Evolutionary conservation across 2,888 invertebrate species (phyloP), one percentile per base, ranked within the genome.

Genomic region (Eilema griseolum): DNA sequence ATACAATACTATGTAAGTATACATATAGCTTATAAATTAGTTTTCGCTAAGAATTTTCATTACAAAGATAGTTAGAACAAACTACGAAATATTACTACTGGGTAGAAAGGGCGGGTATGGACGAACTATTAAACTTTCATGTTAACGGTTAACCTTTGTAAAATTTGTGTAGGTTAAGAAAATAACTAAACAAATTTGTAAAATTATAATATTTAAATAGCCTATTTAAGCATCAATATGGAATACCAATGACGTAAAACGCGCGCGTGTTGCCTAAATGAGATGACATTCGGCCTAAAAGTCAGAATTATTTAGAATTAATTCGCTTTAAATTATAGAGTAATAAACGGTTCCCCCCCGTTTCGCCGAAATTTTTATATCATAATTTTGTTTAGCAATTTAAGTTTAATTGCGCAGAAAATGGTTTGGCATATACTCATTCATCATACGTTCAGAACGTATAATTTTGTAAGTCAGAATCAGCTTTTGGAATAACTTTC

Each of bases 11-110:
- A 41, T 0, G 5, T 46, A 46, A 20, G 14, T 16, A 20, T 20
- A 14, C 7, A 20, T 46, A 20, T 46, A 46, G 41, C 14, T 41
- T 46, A 46, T 26, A 60, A 23, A 67, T 71, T 52, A 71, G 28
- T 61, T 33, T 65, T 67, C 26, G 23, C 41, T 28, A 78, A 69
- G 70, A 74, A 78, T 74, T 74, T 72, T 79, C 62, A 74, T 79
- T 33, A 66, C 28, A 68, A 70, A 67, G 63, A 69, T 52, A 70
- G 23, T n/a, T 67, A 64, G 73, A 26, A 65, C 60, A 12, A 67
- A 75, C 66, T 77, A 73, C 69, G 41, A 65, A 67, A 67, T 62
- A 69, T 65, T 65, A 70, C 72, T 56, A 16, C 67, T 28, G 68
- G 77, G 68, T 67, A 61, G 33, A 61, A 66, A 20, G 66, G 69